A percentile compares a stretch with the other conserved stretches of the same genome.
Conservation (phyloP, 2,888 invertebrate genomes). For the Cephus nigrinus region DNA sequence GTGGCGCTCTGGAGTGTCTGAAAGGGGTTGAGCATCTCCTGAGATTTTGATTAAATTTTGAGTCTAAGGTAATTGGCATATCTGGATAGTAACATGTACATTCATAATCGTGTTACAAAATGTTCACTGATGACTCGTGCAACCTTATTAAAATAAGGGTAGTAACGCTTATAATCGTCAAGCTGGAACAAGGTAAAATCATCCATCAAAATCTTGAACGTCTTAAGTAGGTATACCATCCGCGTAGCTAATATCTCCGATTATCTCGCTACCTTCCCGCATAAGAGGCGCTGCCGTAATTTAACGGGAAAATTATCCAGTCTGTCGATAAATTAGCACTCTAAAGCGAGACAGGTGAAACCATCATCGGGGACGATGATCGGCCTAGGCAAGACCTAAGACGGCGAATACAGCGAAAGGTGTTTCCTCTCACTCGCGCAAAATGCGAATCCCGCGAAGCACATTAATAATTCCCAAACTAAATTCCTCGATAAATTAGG, state of each 20-base stretch:
- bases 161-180: background rate
- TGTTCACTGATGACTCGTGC: background rate
- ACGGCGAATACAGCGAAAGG: background rate
- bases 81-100: background rate
- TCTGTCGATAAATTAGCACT: background rate
- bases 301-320: background rate
- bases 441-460: constrained; percentile 16
- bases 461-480: constrained; percentile 50
- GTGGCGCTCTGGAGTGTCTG: background rate
- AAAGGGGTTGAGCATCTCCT: background rate
- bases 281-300: background rate
- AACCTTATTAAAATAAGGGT: background rate
- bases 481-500: constrained; percentile 57
- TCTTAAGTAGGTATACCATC: background rate
- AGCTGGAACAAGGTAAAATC: background rate
- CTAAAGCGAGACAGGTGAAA: background rate
- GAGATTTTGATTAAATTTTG: background rate
- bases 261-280: background rate
- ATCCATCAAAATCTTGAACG: background rate
- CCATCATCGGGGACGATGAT: background rate
- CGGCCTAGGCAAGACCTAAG: background rate
- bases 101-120: background rate
- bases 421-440: background rate
- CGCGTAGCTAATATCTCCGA: background rate
- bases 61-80: background rate